Evolutionary conservation across 35 echinoderm and acorn worm genomes (phyloP).

Genomic region (Ophioderma brevispina): DNA sequence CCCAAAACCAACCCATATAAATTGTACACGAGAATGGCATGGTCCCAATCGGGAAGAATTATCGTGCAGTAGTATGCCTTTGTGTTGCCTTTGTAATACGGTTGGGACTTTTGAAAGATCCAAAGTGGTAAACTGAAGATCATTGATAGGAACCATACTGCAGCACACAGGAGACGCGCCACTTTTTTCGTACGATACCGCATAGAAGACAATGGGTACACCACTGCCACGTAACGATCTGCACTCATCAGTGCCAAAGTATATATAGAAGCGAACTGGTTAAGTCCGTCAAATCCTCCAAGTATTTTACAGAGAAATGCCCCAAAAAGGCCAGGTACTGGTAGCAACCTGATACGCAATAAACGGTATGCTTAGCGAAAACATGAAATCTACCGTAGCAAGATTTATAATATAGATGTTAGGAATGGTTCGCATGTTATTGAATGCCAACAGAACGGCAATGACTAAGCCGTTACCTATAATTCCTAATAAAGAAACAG

Average conservation of each 20-base stretch:
- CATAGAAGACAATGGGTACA: conserved; percentile 89
- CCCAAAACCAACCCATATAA: conserved; percentile 58
- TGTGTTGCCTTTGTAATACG: not conserved
- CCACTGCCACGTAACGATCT: conserved; percentile 88
- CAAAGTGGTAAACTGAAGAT: conserved; percentile 58
- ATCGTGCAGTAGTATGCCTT: not conserved
- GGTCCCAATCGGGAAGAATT: not conserved
- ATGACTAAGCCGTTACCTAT: conserved; percentile 93
- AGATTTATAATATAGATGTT: conserved; percentile 96
- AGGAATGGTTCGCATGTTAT: conserved; percentile 90
- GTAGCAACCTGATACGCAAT: conserved; percentile 52
- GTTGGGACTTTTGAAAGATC: not conserved
- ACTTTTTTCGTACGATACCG: conserved; percentile 73
- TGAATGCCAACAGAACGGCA: conserved; percentile 66
- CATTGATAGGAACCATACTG: conserved; percentile 54
- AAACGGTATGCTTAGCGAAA: conserved; percentile 80
- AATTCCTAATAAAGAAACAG: conserved; percentile 49
- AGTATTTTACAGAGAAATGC: conserved; percentile 66
- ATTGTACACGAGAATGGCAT: conserved; percentile 30
- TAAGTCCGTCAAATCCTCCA: conserved; percentile 61
- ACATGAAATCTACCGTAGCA: conserved; percentile 83
- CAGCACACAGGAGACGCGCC: conserved; percentile 70
- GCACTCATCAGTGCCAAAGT: conserved; percentile 91
- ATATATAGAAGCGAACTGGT: conserved; percentile 78
- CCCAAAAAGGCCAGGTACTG: conserved; percentile 81